Evolutionary conservation across 2,888 invertebrate genomes (phyloP), one percentile per base, ranked within the genome.

Genomic region (Coleophora flavipennella): DNA sequence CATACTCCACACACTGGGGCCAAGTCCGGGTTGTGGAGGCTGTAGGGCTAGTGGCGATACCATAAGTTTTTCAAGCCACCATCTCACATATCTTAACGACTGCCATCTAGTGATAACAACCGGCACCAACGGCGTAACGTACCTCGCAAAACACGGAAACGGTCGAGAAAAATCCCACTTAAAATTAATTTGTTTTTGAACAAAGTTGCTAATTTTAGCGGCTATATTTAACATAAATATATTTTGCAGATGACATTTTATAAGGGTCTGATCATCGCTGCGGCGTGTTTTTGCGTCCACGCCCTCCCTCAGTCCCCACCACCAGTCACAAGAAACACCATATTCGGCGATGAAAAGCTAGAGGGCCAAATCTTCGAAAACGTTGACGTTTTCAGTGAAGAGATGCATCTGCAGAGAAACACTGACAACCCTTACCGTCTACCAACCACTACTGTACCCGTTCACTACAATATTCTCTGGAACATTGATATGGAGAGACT

Each of bases 391-490:
- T 51, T 49, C 14, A 43, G 46, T 10, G 49, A 43, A 8, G 41
- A 50, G 6, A 33, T 46, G 2, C 20, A 20, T 20, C 34, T 51
- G 0, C 46, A 46, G 3, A 51, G 56, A 20, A 52, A 44, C 9
- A 39, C 33, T 4, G 29, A 40, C 0, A 59, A 58, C n/a, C 49
- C 59, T 8, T 87, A 73, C 53, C 66, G 87, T 26, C 65, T 89
- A 2, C 86, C 87, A 0, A 73, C 53, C 1, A 75, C 77, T 0
- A 79, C 90, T 0, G 50, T 41, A 11, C 91, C 91, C 0, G 47
- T 38, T 0, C 66, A 69, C 20, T 92, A 91, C 50, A 59, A 75
- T 0, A 55, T 91, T 0, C 46, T 68, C 0, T 70, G 90, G 55
- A 53, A 49, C 0, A 77, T 88, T 0, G 66, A 85, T 40, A 67